Evolutionary conservation across 2,113 vertebrate species (phyloP).

Genomic region (Dicaeum eximium): DNA sequence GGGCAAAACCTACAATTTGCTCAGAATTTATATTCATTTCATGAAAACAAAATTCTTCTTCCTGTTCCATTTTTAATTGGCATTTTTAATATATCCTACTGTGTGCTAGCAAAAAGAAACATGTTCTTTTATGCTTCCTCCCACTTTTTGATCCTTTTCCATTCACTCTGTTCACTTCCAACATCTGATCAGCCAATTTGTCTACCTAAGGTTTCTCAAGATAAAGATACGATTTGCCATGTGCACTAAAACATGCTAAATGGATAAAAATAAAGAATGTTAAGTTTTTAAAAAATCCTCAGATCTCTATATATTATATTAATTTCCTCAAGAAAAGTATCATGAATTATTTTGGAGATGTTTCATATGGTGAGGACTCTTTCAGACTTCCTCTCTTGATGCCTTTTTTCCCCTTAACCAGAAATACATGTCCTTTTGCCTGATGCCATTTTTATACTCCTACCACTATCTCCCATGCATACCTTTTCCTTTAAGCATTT

Average conservation of each 20-base stretch:
- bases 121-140: neutral
- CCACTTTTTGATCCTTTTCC: neutral
- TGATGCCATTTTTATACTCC: neutral
- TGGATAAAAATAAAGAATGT: neutral
- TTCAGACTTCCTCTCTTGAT: neutral
- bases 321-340: neutral
- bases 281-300: neutral
- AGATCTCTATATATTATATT: neutral
- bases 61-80: neutral
- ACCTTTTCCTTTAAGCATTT: neutral
- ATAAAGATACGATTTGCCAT: neutral
- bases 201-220: neutral
- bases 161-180: neutral
- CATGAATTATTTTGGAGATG: neutral
- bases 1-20: neutral
- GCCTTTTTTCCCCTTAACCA: neutral
- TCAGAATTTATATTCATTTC: neutral
- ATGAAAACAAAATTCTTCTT: accelerated
- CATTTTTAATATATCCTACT: neutral
- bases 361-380: neutral
- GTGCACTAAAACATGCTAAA: neutral
- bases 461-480: neutral
- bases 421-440: constrained; percentile 2
- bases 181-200: neutral
- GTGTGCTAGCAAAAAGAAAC: neutral